Conservation (phyloP, 2,888 invertebrate genomes). For the Dromius quadrimaculatus region DNA sequence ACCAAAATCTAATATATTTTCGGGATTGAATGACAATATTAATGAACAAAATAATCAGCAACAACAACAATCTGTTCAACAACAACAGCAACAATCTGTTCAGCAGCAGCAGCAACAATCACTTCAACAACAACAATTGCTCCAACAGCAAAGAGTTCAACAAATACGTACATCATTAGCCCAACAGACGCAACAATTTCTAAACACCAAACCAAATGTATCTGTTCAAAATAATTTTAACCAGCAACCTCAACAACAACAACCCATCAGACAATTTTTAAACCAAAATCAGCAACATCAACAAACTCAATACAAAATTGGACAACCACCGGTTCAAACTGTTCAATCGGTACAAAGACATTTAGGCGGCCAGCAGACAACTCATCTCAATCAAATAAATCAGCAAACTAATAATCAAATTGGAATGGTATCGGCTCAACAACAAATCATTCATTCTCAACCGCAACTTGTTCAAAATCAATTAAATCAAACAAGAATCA, state of each 20-base stretch:
- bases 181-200: slow-evolving; percentile 42
- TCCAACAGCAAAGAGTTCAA: slow-evolving; percentile 43
- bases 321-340: slow-evolving; percentile 35
- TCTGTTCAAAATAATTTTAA: slow-evolving; percentile 20
- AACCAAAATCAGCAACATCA: slow-evolving; percentile 55
- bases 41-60: slow-evolving; percentile 11
- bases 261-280: slow-evolving; percentile 52
- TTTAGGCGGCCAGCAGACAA: slow-evolving; percentile 19
- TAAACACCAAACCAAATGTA: slow-evolving; percentile 22
- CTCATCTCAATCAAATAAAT: slow-evolving; percentile 28
- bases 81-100: slow-evolving; percentile 52
- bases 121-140: slow-evolving; percentile 52
- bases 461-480: slow-evolving; percentile 54
- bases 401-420: slow-evolving; percentile 56
- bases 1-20: slow-evolving; percentile 60
- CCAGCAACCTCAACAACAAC: slow-evolving; percentile 20
- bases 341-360: slow-evolving; percentile 13
- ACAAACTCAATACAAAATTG: slow-evolving; percentile 54
- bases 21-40: neutral
- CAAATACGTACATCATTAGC: slow-evolving; percentile 28
- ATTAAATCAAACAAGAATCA: slow-evolving; percentile 51
- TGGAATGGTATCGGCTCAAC: slow-evolving; percentile 26
- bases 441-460: slow-evolving; percentile 47
- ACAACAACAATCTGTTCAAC: neutral
- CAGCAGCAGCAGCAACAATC: slow-evolving; percentile 58